These are phyloP conservation scores for Acronicta aceris DNA, from an alignment of 2,888 invertebrate genomes.

Conservation along the genomic window DNA sequence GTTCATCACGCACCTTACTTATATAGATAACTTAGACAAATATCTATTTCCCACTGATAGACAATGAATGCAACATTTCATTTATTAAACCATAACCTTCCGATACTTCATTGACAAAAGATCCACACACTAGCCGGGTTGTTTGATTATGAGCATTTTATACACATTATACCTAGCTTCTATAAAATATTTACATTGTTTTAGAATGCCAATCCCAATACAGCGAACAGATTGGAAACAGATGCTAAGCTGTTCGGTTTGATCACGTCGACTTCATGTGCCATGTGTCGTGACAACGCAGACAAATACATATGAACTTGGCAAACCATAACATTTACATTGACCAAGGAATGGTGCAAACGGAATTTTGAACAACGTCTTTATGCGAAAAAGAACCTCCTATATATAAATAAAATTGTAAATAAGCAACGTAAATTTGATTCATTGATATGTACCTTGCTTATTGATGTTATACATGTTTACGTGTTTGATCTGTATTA, in stretches of 20 bases:
- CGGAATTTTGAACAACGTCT: constrained; percentile 85
- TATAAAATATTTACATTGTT: constrained; percentile 67
- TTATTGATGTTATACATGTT: constrained; percentile 68
- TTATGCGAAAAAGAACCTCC: constrained; percentile 87
- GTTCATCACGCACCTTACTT: constrained; percentile 45
- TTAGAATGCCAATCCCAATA: constrained; percentile 55
- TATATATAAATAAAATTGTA: constrained; percentile 59
- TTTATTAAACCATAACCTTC: constrained; percentile 30
- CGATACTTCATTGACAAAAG: constrained; percentile 50
- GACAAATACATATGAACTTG: constrained; percentile 62
- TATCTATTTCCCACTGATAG: constrained; percentile 42
- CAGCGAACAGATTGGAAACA: constrained; percentile 48
- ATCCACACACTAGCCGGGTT: constrained; percentile 51
- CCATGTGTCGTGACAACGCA: constrained; percentile 64
- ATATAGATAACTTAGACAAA: constrained; percentile 48
- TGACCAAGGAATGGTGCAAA: constrained; percentile 60
- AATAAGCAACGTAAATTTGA: constrained; percentile 69
- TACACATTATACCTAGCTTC: constrained; percentile 66
- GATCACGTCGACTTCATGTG: constrained; percentile 62
- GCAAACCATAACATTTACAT: constrained; percentile 64
- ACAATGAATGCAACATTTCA: constrained; percentile 40
- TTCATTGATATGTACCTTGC: constrained; percentile 84
- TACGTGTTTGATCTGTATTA: constrained; percentile 58
- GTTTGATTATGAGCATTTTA: constrained; percentile 61
- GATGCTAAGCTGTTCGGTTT: constrained; percentile 46